These are phyloP conservation scores for Aplysia californica DNA, from an alignment of 1,140 invertebrate species.

Conservation along the genomic window DNA sequence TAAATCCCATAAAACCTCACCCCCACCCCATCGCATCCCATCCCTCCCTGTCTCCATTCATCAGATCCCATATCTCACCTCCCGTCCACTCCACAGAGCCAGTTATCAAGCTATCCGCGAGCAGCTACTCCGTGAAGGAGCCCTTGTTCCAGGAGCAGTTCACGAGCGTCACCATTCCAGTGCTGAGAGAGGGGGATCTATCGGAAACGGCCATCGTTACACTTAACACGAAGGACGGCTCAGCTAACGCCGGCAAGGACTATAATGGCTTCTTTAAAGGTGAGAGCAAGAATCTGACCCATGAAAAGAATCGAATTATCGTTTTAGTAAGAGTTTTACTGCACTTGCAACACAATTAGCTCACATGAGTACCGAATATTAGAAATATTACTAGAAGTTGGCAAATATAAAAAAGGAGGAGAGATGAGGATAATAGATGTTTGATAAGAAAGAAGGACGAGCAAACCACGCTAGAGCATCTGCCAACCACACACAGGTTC, in stretches of 20 bases:
- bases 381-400: too few relatives aligned
- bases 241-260: constrained; percentile 66
- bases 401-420: too few relatives aligned
- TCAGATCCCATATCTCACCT: too few relatives aligned
- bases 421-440: too few relatives aligned
- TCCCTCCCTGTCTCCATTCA: neutral
- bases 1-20: too few relatives aligned
- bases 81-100: constrained; percentile 56
- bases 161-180: constrained; percentile 55
- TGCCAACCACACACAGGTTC: too few relatives aligned
- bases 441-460: too few relatives aligned
- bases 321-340: too few relatives aligned
- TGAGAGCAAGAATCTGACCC: constrained; percentile 30
- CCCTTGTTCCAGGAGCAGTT: constrained; percentile 60
- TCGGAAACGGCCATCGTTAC: constrained; percentile 62
- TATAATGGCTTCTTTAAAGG: constrained; percentile 67
- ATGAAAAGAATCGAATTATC: too few relatives aligned
- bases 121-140: constrained; percentile 62
- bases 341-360: too few relatives aligned
- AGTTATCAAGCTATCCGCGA: constrained; percentile 60
- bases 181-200: constrained; percentile 66
- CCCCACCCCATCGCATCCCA: neutral
- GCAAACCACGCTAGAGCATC: too few relatives aligned
- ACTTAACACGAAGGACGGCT: constrained; percentile 68
- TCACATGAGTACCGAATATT: too few relatives aligned